These are phyloP conservation scores for Drosophila koepferae DNA, from an alignment of 2,888 invertebrate species.

Conservation along the genomic window DNA sequence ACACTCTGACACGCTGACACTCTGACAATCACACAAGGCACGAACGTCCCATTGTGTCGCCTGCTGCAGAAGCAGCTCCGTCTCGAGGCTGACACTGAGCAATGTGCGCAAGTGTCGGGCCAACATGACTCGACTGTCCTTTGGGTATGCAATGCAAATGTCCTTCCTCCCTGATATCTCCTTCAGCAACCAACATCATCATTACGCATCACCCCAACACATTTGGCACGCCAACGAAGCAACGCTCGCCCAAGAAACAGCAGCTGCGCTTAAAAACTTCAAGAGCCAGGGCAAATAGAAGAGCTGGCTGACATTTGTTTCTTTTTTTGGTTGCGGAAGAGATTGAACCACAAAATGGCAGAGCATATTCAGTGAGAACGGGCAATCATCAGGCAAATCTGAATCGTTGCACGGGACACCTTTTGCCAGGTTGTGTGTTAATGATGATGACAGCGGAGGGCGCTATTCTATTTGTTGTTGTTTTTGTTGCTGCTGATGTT, in stretches of 20 bases:
- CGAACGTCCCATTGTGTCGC: constrained; percentile 14
- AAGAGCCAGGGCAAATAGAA: neutral
- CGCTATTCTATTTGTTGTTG: constrained; percentile 15
- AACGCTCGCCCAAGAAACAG: neutral
- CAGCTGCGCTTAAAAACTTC: neutral
- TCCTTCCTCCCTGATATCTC: neutral
- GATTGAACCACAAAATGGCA: constrained; percentile 46
- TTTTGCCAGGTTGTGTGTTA: constrained; percentile 36
- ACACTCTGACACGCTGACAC: neutral
- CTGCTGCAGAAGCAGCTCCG: constrained; percentile 11
- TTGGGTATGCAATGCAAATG: constrained; percentile 17
- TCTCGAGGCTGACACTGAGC: constrained; percentile 42
- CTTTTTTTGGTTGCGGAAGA: constrained; percentile 24
- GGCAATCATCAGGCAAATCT: constrained; percentile 45
- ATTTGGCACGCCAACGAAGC: constrained; percentile 8
- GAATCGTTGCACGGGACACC: constrained; percentile 11
- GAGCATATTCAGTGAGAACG: constrained; percentile 16
- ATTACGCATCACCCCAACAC: constrained; percentile 15
- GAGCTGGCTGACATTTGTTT: constrained; percentile 23
- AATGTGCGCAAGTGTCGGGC: constrained; percentile 44
- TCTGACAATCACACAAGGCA: constrained; percentile 28
- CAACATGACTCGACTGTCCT: constrained; percentile 17
- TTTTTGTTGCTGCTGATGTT: constrained; percentile 6
- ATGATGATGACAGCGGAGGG: constrained; percentile 54
- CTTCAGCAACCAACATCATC: constrained; percentile 24